phyloP scores from a whole-genome alignment of 2,113 vertebrate genomes.

The Thryonomys swinderianus region DNA sequence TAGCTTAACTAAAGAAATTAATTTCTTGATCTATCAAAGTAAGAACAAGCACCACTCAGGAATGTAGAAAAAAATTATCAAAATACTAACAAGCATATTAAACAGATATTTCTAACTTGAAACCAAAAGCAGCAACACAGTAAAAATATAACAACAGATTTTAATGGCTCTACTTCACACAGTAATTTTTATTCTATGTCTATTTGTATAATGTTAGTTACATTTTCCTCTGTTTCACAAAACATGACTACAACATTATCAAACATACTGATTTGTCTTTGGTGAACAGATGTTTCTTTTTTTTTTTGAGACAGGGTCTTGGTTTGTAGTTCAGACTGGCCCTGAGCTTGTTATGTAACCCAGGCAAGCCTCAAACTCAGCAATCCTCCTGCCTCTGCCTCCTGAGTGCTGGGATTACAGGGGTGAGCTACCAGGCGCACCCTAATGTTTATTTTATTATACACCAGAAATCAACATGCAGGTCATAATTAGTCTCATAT shows the following conservation, averaged over 20 bases:
- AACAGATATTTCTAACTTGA: not conserved
- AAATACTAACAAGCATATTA: conserved; percentile 1
- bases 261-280: conserved; percentile 34
- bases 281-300: not conserved
- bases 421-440: no score
- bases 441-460: conserved; percentile 26
- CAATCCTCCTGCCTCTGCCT: no score
- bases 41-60: not conserved
- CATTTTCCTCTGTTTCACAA: not conserved
- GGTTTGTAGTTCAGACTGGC: no score
- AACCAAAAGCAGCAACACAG: conserved; percentile 19
- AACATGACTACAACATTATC: not conserved
- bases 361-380: no score
- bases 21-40: conserved; percentile 7
- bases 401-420: no score
- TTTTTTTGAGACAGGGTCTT: no score
- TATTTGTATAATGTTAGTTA: not conserved
- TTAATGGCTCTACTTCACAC: not conserved
- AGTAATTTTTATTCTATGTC: conserved; percentile 10
- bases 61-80: not conserved
- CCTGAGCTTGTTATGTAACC: no score
- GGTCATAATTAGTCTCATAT: not conserved
- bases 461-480: not conserved
- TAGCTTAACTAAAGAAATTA: not conserved
- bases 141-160: not conserved